Evolutionary conservation across 2,888 invertebrate genomes (phyloP).

Genomic region (Amorpha juglandis): DNA sequence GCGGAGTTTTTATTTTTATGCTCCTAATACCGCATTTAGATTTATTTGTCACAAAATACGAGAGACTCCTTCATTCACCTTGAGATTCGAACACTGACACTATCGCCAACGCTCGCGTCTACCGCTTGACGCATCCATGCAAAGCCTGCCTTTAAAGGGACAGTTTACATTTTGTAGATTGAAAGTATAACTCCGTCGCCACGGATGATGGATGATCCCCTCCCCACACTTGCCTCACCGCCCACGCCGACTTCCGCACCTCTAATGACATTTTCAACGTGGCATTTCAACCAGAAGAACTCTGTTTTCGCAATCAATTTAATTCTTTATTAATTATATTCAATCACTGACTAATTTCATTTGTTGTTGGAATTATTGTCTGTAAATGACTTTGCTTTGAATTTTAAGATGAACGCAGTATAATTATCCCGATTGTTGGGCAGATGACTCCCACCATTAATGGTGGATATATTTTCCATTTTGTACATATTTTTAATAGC

Average conservation of each 20-base stretch:
- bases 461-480: no score
- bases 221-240: neutral
- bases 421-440: no score
- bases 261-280: neutral
- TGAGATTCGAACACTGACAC: no score
- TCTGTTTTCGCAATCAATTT: neutral
- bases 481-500: no score
- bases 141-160: no score
- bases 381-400: neutral
- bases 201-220: slow-evolving; percentile 48
- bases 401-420: neutral
- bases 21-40: no score
- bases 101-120: no score
- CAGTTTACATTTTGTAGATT: slow-evolving; percentile 1
- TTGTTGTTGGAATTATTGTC: neutral
- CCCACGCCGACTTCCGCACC: neutral
- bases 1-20: no score
- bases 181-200: slow-evolving; percentile 38
- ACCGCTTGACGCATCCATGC: no score
- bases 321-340: neutral
- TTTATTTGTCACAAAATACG: no score
- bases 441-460: no score
- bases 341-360: neutral
- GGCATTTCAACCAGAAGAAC: neutral
- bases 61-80: no score